Evolutionary conservation across 2,113 vertebrate genomes (phyloP), one percentile per base, ranked within the genome.

Genomic region (Alethe diademata): DNA sequence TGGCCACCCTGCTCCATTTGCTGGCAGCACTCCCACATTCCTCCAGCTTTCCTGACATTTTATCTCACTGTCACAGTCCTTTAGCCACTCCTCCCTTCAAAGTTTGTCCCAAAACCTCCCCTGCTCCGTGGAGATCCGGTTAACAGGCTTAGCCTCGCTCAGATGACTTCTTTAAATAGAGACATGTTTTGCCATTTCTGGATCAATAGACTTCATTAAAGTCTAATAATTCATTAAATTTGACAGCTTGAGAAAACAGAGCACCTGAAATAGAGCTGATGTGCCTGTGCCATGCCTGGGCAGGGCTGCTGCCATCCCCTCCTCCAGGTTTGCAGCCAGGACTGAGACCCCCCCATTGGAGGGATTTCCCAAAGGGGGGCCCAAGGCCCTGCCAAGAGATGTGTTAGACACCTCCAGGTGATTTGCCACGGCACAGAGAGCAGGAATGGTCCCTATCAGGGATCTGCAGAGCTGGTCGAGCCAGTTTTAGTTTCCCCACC

Each of bases 61-160:
- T 53, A 65, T 89, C 91, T 92, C 66, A 2, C 61, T 4, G 14
- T 33, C 89, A 61, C 93, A 88, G 75, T 31, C 75, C 71, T 83
- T 83, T 11, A 88, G 86, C 79, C 56, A 40, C 38, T 58, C 56
- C 67, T 73, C 86, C 79, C 92, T 89, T 91, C 96, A 47, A 70
- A 84, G 84, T 66, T 84, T 48, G 38, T 35, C 48, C 89, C 43
- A 25, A 65, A 96, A 79, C 91, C 86, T 88, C 50, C 66, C 67
- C 80, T 31, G 82, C 72, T 19, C 95, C 1, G 5, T 5, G 2
- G 76, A 70, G 80, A 86, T 74, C 60, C 85, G 78, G 78, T 48
- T 88, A 92, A 94, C 65, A 81, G 92, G 92, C 90, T 89, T 73
- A 73, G 82, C n/a, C 33, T 17, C 24, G 11, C 66, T 33, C 64